Percentiles rank a stretch among this genome's conserved stretches.
Evolutionary conservation across 1,140 invertebrate genomes (phyloP).

Genomic region (Atta cephalotes): DNA sequence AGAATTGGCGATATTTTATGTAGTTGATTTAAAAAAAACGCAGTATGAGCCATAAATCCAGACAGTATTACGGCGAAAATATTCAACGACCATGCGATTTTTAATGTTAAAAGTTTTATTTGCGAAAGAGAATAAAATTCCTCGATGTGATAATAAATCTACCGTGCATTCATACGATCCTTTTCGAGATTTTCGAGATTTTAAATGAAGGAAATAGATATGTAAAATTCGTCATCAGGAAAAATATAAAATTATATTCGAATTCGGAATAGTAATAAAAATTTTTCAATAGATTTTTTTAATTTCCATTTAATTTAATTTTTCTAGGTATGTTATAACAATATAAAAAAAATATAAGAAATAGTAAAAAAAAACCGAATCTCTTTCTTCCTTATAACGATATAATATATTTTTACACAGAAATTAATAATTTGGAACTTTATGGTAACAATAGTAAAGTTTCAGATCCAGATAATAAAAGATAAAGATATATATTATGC

Average conservation of each 20-base stretch:
- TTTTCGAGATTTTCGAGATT: neutral
- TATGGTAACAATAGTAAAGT: neutral
- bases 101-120: slow-evolving; percentile 15
- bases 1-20: slow-evolving; percentile 23
- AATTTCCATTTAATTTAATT: neutral
- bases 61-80: slow-evolving; percentile 3
- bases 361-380: neutral
- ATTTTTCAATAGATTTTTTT: neutral
- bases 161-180: neutral
- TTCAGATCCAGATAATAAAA: neutral
- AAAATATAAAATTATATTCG: neutral
- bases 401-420: neutral
- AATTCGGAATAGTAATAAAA: neutral
- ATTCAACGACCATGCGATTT: neutral
- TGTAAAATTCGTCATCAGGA: slow-evolving; percentile 13
- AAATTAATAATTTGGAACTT: neutral
- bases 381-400: neutral
- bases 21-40: neutral
- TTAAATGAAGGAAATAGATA: neutral
- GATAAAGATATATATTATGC: neutral
- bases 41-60: neutral
- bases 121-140: slow-evolving; percentile 15
- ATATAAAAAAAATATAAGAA: too few species aligned
- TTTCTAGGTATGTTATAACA: neutral
- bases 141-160: slow-evolving; percentile 36